Percentiles rank a stretch among this genome's conserved stretches.
phyloP scores from a whole-genome alignment of 2,888 invertebrate species.

The Polyommatus icarus region DNA sequence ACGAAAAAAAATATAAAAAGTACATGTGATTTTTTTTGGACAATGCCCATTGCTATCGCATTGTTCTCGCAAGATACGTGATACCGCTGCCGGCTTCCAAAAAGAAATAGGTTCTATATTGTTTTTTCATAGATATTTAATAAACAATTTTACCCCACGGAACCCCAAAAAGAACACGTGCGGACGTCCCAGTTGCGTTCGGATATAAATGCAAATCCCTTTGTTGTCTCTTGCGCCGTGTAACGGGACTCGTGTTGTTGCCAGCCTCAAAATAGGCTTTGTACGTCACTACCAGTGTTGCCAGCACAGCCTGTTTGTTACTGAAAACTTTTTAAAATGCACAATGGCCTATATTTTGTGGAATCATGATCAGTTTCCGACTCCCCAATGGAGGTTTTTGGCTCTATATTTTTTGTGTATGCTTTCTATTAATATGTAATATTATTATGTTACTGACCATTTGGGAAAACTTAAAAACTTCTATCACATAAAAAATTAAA shows the following conservation, averaged over 20 bases:
- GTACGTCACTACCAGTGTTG: slow-evolving; percentile 27
- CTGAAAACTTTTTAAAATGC: neutral
- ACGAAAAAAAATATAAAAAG: no score
- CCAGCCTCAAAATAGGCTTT: slow-evolving; percentile 38
- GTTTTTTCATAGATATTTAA: no score
- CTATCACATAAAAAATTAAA: no score
- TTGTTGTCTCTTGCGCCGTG: slow-evolving; percentile 67
- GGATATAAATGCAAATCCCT: slow-evolving; percentile 72
- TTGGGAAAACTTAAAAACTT: no score
- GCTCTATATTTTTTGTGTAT: no score
- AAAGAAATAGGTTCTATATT: no score
- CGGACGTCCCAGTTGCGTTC: slow-evolving; percentile 56
- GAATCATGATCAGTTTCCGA: neutral
- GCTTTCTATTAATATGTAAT: no score
- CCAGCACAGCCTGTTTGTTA: slow-evolving; percentile 16
- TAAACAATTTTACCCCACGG: neutral
- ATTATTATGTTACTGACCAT: no score
- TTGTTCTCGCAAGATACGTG: no score
- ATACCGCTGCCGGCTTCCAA: no score
- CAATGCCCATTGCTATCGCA: no score
- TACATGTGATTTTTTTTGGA: no score
- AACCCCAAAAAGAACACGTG: slow-evolving; percentile 46
- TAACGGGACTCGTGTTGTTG: slow-evolving; percentile 57
- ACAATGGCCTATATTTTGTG: neutral
- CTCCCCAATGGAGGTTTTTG: neutral